Base-by-base conservation (phyloP, 2,797 vertebrate genomes). In the Sebastes reedi region DNA sequence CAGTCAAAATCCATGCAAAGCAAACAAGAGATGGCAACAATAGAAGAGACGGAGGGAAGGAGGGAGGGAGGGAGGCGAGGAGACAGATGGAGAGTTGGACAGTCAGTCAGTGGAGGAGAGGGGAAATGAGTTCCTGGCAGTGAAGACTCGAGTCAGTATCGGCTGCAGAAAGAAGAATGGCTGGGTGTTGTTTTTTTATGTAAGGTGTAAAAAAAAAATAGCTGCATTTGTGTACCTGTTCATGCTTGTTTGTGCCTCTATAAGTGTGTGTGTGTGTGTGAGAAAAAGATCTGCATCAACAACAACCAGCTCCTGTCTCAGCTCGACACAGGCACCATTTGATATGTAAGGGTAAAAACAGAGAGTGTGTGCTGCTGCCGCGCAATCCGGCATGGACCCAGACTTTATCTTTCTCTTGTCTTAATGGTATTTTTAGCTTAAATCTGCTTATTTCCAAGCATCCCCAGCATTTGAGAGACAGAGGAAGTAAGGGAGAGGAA, bases 1-100 rank as follows among this genome's bases (percentile, higher is more conserved):
- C 88, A 94, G 93, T 95, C 93, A 93, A 94, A 95, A 94, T 92
- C 92, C 94, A 96, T 96, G 95, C 95, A 96, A 96, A 96, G 93
- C 93, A 94, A 95, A 93, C 84, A 88, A 88, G 91, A 94, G 93
- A 90, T 92, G 88, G 92, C 87, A 91, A 90, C 94, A 93, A 95
- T 95, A 91, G 92, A 93, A 83, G 91, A 87, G 88, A 89, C 24
- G 61, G 75, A 78, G 80, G 29, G 55, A 56, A 71, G 59, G 65
- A 54, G 46, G 59, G 69, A 10, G 52, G 18, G 81, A 59, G 46
- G 64, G 68, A 76, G 87, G 81, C 30, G 67, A 87, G 84, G 78
- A 89, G 90, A 90, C 88, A 90, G 91, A 92, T 91, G 90, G 91
- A 90, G 88, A 89, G 81, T 89, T 91, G 92, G 90, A 89, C 88